Evolutionary conservation across 1,140 invertebrate species (phyloP).

Genomic region (Drosophila rufa): DNA sequence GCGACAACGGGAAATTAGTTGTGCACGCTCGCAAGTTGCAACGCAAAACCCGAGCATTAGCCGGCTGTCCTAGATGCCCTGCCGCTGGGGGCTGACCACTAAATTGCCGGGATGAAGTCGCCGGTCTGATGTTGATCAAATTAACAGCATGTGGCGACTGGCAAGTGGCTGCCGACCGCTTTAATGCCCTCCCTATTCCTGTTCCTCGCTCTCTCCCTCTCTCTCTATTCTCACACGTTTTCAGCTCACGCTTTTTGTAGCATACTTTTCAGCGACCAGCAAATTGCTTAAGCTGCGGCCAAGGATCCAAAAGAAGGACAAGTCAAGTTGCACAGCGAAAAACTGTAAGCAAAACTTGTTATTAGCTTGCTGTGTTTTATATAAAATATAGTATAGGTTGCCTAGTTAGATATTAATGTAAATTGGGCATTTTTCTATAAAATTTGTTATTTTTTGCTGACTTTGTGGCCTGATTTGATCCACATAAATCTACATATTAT

Average conservation of each 20-base stretch:
- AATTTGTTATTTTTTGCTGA: no score
- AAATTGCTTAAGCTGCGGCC: slow-evolving; percentile 66
- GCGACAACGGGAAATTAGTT: slow-evolving; percentile 80
- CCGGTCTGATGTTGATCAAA: slow-evolving; percentile 70
- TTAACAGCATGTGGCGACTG: slow-evolving; percentile 75
- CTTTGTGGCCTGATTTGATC: no score
- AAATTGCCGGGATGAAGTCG: slow-evolving; percentile 75
- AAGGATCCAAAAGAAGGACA: slow-evolving; percentile 7
- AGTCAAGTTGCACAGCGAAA: slow-evolving; percentile 12
- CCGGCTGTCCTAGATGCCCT: slow-evolving; percentile 43
- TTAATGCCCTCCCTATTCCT: slow-evolving; percentile 20
- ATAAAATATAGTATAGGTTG: background rate
- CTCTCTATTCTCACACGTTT: slow-evolving; percentile 3
- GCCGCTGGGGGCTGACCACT: slow-evolving; percentile 67
- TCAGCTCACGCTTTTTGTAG: slow-evolving; percentile 33
- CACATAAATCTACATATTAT: no score
- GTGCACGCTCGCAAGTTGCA: slow-evolving; percentile 62
- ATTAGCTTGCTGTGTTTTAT: background rate
- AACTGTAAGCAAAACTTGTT: background rate
- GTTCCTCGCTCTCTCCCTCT: background rate
- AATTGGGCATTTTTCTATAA: no score
- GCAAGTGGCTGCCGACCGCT: slow-evolving; percentile 49
- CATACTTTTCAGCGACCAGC: slow-evolving; percentile 64
- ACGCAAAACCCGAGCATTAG: slow-evolving; percentile 62
- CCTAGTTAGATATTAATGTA: no score